These are phyloP conservation scores for Planococcus citri DNA, from an alignment of 1,140 invertebrate species.

Conservation along the genomic window DNA sequence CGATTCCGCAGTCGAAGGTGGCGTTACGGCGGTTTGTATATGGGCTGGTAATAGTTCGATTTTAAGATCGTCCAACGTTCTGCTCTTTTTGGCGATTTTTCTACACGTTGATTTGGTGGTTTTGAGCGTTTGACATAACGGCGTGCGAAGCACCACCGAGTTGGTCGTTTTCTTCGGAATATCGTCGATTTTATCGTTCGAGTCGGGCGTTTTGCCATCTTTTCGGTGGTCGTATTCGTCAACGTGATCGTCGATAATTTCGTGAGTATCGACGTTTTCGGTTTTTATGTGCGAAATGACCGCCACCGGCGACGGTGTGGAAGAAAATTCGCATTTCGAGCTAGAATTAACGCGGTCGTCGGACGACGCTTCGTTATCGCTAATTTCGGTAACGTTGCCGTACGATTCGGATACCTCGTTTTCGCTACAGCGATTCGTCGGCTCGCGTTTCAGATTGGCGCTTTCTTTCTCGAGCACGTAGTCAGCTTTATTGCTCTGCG, in stretches of 20 bases:
- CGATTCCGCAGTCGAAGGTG: neutral
- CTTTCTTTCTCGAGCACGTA: neutral
- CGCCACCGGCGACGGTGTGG: neutral
- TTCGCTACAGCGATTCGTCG: neutral
- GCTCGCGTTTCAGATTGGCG: neutral
- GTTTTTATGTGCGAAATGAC: neutral
- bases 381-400: neutral
- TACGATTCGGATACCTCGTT: neutral
- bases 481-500: neutral
- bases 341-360: neutral
- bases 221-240: neutral
- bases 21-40: neutral
- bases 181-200: neutral
- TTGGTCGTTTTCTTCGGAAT: neutral
- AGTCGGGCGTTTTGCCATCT: neutral
- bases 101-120: neutral
- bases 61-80: neutral
- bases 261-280: neutral
- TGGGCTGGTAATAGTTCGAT: neutral
- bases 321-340: neutral
- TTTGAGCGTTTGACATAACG: neutral
- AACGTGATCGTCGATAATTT: neutral
- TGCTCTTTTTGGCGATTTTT: neutral
- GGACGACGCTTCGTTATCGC: neutral
- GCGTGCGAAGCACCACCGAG: neutral